Evolutionary conservation across 2,888 invertebrate species (phyloP).

Genomic region (Mimachlamys varia): DNA sequence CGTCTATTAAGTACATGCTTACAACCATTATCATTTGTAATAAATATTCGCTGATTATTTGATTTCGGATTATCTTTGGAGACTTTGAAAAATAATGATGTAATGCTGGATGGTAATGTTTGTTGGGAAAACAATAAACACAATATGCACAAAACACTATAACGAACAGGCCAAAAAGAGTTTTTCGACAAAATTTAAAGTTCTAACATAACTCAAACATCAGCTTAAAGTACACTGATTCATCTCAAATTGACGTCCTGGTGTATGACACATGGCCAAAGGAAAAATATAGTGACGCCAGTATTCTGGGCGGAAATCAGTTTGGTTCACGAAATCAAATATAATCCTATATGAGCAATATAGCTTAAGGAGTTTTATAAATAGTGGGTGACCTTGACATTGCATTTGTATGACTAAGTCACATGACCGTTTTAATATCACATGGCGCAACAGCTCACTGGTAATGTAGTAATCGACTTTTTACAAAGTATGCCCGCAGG

Average conservation of each 20-base stretch:
- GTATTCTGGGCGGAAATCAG: not conserved
- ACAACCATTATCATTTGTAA: too few relatives aligned
- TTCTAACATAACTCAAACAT: too few relatives aligned
- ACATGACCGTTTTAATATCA: not conserved
- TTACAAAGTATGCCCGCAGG: not conserved
- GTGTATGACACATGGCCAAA: not conserved
- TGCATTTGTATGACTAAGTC: not conserved
- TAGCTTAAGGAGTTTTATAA: not conserved
- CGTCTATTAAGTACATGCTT: too few relatives aligned
- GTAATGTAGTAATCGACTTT: not conserved
- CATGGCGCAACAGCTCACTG: not conserved
- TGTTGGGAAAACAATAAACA: too few relatives aligned
- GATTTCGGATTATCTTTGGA: too few relatives aligned
- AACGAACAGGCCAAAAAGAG: too few relatives aligned
- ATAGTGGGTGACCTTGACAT: not conserved
- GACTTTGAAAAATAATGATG: too few relatives aligned
- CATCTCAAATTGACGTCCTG: not conserved
- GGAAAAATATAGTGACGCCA: not conserved
- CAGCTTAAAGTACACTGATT: too few relatives aligned
- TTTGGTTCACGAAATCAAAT: conserved; percentile 23
- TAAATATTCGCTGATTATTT: too few relatives aligned
- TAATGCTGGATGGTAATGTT: too few relatives aligned
- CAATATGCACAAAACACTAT: too few relatives aligned
- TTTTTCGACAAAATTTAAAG: too few relatives aligned
- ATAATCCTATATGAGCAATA: not conserved